Evolutionary conservation across 2,113 vertebrate genomes (phyloP), one percentile per base, ranked within the genome.

Genomic region (Gorsachius goisagi): DNA sequence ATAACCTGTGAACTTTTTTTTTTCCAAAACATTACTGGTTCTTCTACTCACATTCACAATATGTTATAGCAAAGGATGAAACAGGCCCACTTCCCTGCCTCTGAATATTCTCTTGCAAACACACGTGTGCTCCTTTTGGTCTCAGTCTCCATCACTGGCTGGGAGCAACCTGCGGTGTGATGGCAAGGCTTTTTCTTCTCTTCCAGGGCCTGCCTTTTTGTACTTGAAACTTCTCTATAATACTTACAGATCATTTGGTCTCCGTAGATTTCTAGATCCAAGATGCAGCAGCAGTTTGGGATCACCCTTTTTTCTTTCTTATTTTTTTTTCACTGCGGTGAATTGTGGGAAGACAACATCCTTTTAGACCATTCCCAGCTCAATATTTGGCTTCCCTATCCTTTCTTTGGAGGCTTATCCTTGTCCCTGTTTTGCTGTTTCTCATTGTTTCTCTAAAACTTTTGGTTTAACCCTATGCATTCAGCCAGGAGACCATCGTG

Each of bases 71-170:
- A 80, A 63, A n/a, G 19, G 26, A 73, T 59, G 4, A 53, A 88
- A 66, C 26, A 27, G 15, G 7, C 11, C 26, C 45, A 14, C 7
- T 49, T 41, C 18, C n/a, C 55, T 37, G 1, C 9, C 50, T 80
- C 72, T 41, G 20, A 73, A 15, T 22, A 49, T 30, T 53, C 88
- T 23, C 23, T 76, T 21, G 8, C 73, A 95, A 86, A 81, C 5
- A 39, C 1, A 3, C 3, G 1, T 32, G 59, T 3, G 1, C 9
- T 66, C 30, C 24, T 73, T 26, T 66, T 9, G 1, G 30, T 27
- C 11, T 9, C 28, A 39, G 58, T 53, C 15, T 64, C 71, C 27
- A 20, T 41, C 16, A 11, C 18, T 41, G 23, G 12, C n/a, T 76
- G 39, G 7, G 11, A 85, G 21, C 32, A 75, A 60, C 19, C 26